phyloP scores from a whole-genome alignment of 1,140 invertebrate species.

The Drosophila takahashii region DNA sequence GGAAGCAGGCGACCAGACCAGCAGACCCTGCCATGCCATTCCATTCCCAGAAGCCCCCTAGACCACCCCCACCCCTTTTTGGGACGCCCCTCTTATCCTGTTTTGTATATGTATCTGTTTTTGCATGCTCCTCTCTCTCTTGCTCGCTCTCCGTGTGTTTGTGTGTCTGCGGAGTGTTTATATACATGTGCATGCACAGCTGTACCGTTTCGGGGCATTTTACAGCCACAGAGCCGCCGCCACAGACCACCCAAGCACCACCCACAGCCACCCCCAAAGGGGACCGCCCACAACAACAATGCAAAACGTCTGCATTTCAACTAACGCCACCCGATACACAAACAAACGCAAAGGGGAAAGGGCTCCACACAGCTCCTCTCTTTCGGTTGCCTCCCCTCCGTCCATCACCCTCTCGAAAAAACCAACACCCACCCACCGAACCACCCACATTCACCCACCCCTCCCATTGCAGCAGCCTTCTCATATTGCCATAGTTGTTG shows the following conservation, averaged over 20 bases:
- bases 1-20: constrained; percentile 56
- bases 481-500: constrained; percentile 58
- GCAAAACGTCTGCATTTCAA: constrained; percentile 82
- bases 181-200: constrained; percentile 75
- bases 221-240: constrained; percentile 70
- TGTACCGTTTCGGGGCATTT: constrained; percentile 78
- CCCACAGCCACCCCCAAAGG: constrained; percentile 22
- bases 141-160: constrained; percentile 17
- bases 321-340: constrained; percentile 77
- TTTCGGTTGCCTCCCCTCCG: not conserved
- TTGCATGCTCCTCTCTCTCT: constrained; percentile 62
- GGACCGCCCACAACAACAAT: constrained; percentile 71
- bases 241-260: constrained; percentile 37
- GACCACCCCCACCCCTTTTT: not conserved
- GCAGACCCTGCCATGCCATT: constrained; percentile 12
- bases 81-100: constrained; percentile 21
- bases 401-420: constrained; percentile 8
- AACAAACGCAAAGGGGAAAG: constrained; percentile 30
- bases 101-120: constrained; percentile 78
- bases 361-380: constrained; percentile 27
- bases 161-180: constrained; percentile 47
- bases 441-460: not conserved
- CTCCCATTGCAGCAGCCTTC: constrained; percentile 52
- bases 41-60: not conserved
- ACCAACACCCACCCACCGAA: not conserved